A percentile compares a stretch with the other conserved stretches of the same genome.
Evolutionary conservation across 2,113 vertebrate genomes (phyloP).

Genomic region (Phyllostomus discolor): DNA sequence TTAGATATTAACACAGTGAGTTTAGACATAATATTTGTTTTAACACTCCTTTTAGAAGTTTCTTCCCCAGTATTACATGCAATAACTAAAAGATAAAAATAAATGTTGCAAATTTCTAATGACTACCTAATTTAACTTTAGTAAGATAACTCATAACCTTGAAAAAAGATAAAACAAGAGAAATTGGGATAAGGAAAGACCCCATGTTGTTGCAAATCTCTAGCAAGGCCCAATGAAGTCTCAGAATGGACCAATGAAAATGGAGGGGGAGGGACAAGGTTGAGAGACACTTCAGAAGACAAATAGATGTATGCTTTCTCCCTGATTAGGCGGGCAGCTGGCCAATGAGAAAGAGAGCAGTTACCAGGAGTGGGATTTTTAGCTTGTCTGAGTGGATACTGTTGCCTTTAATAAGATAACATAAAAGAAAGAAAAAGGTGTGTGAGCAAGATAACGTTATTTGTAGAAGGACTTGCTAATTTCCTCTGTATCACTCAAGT

Average conservation of each 20-base stretch:
- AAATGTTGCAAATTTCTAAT: neutral
- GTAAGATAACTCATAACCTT: neutral
- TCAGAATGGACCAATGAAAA: neutral
- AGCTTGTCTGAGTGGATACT: neutral
- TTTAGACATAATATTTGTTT: neutral
- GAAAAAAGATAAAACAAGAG: neutral
- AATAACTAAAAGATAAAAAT: neutral
- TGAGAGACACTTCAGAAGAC: neutral
- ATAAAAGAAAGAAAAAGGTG: neutral
- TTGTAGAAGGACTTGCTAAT: neutral
- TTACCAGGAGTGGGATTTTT: neutral
- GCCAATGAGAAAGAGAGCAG: neutral
- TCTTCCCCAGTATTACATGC: neutral
- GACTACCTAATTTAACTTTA: neutral
- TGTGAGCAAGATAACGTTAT: neutral
- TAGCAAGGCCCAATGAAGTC: neutral
- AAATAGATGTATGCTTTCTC: neutral
- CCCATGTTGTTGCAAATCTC: neutral
- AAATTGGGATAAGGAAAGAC: neutral
- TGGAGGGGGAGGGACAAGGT: neutral
- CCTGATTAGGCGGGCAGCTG: neutral
- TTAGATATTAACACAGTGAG: neutral
- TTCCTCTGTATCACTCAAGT: neutral
- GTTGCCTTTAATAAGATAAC: neutral
- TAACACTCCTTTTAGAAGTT: neutral